A percentile compares a stretch with the other conserved stretches of the same genome.
These are phyloP conservation scores for Dysdera silvatica DNA, from an alignment of 1,140 invertebrate genomes.

Conservation along the genomic window DNA sequence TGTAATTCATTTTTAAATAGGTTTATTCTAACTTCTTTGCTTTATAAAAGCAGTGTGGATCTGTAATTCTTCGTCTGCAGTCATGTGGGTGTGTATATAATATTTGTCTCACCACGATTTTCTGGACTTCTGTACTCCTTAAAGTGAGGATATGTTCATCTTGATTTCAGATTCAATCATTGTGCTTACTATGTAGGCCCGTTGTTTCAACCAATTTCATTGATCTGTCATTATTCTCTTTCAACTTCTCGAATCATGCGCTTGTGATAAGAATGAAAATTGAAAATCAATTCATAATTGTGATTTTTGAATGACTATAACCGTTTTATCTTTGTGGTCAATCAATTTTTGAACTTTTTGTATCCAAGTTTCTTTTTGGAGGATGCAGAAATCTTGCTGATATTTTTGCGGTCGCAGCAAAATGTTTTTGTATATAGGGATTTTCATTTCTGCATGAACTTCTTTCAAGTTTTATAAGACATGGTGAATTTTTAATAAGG, in stretches of 20 bases:
- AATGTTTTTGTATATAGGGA: too few species aligned
- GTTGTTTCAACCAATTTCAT: slow-evolving; percentile 23
- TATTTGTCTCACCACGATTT: not conserved
- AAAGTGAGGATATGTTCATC: slow-evolving; percentile 27
- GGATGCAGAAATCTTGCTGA: too few species aligned
- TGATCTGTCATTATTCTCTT: slow-evolving; percentile 16
- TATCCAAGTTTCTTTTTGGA: not conserved
- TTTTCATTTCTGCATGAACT: not conserved
- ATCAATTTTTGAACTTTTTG: not conserved
- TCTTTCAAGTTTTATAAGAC: not conserved
- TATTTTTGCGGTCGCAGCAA: too few species aligned
- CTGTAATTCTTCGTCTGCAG: not conserved
- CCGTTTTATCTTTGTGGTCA: slow-evolving; percentile 16
- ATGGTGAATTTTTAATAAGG: not conserved
- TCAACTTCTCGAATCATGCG: too few species aligned
- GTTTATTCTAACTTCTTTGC: not conserved
- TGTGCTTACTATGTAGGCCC: slow-evolving; percentile 30
- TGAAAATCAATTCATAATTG: slow-evolving; percentile 13
- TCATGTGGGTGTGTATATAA: not conserved
- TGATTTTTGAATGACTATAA: slow-evolving; percentile 4
- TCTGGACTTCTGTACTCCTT: slow-evolving; percentile 26
- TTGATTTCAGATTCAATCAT: slow-evolving; percentile 22
- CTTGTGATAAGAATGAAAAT: slow-evolving; percentile 20
- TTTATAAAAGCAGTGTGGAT: not conserved
- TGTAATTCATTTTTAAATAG: not conserved